Base-by-base conservation (phyloP, 2,797 vertebrate species). In the Tapirus indicus region DNA sequence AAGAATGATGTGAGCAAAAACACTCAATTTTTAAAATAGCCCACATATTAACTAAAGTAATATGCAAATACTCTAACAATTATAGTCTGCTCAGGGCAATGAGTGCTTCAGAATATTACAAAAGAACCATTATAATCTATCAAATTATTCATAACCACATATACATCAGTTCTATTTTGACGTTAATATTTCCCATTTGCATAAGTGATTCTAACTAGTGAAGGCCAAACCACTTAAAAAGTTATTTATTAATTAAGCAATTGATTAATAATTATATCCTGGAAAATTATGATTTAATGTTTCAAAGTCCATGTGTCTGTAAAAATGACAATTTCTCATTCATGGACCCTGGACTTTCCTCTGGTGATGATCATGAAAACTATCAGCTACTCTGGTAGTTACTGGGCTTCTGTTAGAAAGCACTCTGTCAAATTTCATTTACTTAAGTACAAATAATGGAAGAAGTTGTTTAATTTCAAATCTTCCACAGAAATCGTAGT, bases 181-280 rank as follows among this genome's bases (percentile, higher is more conserved):
- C 92, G 95, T 78, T 85, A 88, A 44, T 95, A 95, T 86, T 96
- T 78, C 60, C 52, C 56, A 72, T 97, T 97, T 98, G 60, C 44
- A 75, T 96, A 92, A 97, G 56, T 29, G 5, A 88, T 94, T 88
- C 68, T 87, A 98, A 96, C 18, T n/a, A 94, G 1, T 96, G 90
- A 94, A 98, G 82, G 78, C 52, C 90, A 98, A 97, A 72, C 6
- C 41, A 97, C 96, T 91, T 87, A 98, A 97, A 94, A 2, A 54
- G 3, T 94, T 92, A 95, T 97, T 98, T 97, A 94, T 97, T 98
- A 92, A 97, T 97, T 95, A 97, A 92, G 32, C 1, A 96, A 88
- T 86, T 94, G 96, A 94, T 97, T 97, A 98, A 90, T 47, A 94
- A 91, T 97, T 78, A 90, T 18, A 96, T 5, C 2, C 16, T 32